Evolutionary conservation across 2,888 invertebrate species (phyloP).

Genomic region (Limnephilus rhombicus): DNA sequence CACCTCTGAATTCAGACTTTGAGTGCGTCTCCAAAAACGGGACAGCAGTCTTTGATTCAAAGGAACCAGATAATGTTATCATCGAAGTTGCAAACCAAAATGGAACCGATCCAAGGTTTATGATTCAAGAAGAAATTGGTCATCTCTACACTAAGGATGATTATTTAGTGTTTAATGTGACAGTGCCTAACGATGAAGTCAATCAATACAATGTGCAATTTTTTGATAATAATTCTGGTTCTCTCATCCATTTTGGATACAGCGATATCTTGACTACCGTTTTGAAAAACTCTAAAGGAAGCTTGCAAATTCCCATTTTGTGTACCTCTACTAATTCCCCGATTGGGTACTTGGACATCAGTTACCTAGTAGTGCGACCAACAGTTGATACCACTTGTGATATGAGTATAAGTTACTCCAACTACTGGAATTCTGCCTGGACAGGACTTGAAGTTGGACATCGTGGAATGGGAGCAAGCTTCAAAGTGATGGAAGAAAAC

Average conservation of each 20-base stretch:
- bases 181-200: conserved; percentile 85
- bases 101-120: conserved; percentile 82
- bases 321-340: conserved; percentile 91
- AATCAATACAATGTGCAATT: conserved; percentile 90
- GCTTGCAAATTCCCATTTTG: conserved; percentile 90
- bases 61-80: conserved; percentile 74
- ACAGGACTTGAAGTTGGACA: conserved; percentile 96
- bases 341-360: conserved; percentile 85
- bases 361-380: conserved; percentile 81
- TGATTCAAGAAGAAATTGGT: conserved; percentile 90
- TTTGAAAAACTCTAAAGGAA: conserved; percentile 87
- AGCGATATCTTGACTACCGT: conserved; percentile 93
- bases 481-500: conserved; percentile 83
- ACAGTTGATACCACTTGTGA: conserved; percentile 83
- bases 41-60: conserved; percentile 80
- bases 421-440: conserved; percentile 92
- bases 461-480: conserved; percentile 95
- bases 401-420: conserved; percentile 88
- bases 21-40: conserved; percentile 72
- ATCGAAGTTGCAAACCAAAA: conserved; percentile 85
- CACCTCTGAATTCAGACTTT: conserved; percentile 83
- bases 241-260: conserved; percentile 92
- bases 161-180: conserved; percentile 88
- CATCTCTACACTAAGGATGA: conserved; percentile 85
- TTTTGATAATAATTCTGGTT: conserved; percentile 83